Evolutionary conservation across 2,113 vertebrate genomes (phyloP), one percentile per base, ranked within the genome.

Genomic region (Seriola aureovittata): DNA sequence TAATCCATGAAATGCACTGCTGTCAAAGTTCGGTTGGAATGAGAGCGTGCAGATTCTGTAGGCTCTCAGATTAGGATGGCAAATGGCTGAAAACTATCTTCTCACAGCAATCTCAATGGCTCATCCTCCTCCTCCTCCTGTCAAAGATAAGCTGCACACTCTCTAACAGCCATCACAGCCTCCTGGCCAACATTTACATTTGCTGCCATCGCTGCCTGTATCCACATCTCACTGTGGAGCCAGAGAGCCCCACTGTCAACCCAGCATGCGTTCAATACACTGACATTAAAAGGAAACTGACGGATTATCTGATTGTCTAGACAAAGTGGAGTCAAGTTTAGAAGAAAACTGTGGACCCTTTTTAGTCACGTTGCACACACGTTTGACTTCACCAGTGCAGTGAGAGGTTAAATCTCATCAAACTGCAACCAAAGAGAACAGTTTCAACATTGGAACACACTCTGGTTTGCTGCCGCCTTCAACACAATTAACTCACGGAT

Each of bases 1-100:
- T 66, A 63, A 84, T 63, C 87, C 83, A 85, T 88, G 81, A 88
- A 84, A 88, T 86, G 54, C 86, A 67, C 69, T 76, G 66, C 65
- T 77, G 82, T 77, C 68, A 71, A 23, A 75, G 34, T 74, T 64
- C 5, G 71, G 42, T 57, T 54, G 58, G 64, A 69, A 60, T 25
- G 57, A 73, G 65, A 78, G 16, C 57, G 48, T 58, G 48, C 59
- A 48, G 75, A 58, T 50, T 57, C n/a, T 34, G 66, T 48, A 32
- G 60, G 46, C 71, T 70, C 44, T 63, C 46, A 0, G 67, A n/a
- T 81, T 63, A 74, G 52, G 60, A 72, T 38, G 66, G 66, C 68
- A 60, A 60, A 36, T 34, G 9, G 65, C 50, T 64, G 59, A 48
- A 85, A 71, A 82, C 21, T 1, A 42, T 21, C 71, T 81, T 50